These are phyloP conservation scores for Mechanitis messenoides DNA, from an alignment of 2,888 invertebrate species.

Conservation along the genomic window DNA sequence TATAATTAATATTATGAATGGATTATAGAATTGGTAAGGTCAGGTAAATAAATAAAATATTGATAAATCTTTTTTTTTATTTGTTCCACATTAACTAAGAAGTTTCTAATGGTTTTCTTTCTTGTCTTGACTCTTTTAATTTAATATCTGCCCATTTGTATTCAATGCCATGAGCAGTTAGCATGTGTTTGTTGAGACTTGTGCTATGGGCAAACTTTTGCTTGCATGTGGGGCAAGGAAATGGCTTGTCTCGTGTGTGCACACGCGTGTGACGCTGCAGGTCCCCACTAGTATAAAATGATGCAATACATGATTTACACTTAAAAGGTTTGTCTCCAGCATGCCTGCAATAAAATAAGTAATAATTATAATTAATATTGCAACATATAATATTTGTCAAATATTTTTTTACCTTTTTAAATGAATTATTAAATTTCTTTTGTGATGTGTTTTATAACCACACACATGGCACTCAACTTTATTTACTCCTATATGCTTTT, in stretches of 20 bases:
- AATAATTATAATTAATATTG: neutral
- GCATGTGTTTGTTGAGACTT: constrained; percentile 69
- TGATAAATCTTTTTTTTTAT: constrained; percentile 14
- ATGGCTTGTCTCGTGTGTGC: constrained; percentile 65
- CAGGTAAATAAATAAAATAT: constrained; percentile 23
- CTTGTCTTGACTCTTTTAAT: constrained; percentile 20
- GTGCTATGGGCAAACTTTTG: constrained; percentile 63
- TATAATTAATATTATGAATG: constrained; percentile 16
- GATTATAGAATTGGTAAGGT: constrained; percentile 19
- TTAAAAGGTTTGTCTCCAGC: constrained; percentile 58
- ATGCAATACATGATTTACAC: constrained; percentile 53
- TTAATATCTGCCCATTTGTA: constrained; percentile 60
- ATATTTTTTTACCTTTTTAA: constrained; percentile 51
- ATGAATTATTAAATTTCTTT: constrained; percentile 61
- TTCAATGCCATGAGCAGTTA: constrained; percentile 55
- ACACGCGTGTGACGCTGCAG: constrained; percentile 57
- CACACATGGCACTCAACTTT: constrained; percentile 62
- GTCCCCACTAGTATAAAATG: constrained; percentile 59
- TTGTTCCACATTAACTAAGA: neutral
- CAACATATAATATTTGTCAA: neutral
- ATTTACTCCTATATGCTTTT: constrained; percentile 52
- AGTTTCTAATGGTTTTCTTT: constrained; percentile 5
- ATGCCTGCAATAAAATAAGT: constrained; percentile 50
- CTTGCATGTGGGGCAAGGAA: constrained; percentile 56
- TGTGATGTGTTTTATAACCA: constrained; percentile 61